Conservation (phyloP, 2,888 invertebrate genomes). For the Tricholauxania praeusta region DNA sequence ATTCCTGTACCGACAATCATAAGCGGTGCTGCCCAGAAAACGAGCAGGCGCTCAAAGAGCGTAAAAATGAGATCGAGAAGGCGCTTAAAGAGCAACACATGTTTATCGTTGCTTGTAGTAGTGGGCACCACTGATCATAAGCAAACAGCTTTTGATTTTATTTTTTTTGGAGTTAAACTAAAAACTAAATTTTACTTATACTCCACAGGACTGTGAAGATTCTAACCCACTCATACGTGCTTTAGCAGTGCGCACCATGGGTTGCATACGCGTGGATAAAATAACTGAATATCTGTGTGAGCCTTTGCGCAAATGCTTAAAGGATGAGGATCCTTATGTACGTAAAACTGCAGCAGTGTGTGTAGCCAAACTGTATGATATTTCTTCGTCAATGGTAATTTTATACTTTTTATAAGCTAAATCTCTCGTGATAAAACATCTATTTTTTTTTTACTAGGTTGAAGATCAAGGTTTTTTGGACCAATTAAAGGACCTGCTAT, state of each 20-base stretch:
- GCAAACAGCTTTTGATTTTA: no score
- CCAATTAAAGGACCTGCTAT: constrained; percentile 94
- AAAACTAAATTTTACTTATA: background rate
- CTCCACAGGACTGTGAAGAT: constrained; percentile 94
- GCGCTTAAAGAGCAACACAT: no score
- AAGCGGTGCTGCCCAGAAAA: no score
- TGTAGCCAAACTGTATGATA: constrained; percentile 98
- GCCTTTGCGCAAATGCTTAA: constrained; percentile 92
- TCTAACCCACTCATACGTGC: constrained; percentile 99
- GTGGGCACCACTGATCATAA: no score
- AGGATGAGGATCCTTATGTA: constrained; percentile 97
- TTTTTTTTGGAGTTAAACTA: no score
- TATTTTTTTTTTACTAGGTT: constrained; percentile 48
- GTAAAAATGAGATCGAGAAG: no score
- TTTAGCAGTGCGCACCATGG: constrained; percentile 98
- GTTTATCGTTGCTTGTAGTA: no score
- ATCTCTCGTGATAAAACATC: background rate
- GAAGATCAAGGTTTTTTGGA: constrained; percentile 92
- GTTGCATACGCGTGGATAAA: constrained; percentile 99
- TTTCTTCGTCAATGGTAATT: constrained; percentile 80
- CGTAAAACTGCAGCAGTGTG: constrained; percentile 99
- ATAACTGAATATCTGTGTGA: constrained; percentile 99
- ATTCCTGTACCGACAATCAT: no score
- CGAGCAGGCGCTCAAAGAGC: no score
- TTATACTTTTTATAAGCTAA: background rate